These are phyloP conservation scores for Xylocopa sonorina DNA, from an alignment of 1,140 invertebrate species.

Conservation along the genomic window DNA sequence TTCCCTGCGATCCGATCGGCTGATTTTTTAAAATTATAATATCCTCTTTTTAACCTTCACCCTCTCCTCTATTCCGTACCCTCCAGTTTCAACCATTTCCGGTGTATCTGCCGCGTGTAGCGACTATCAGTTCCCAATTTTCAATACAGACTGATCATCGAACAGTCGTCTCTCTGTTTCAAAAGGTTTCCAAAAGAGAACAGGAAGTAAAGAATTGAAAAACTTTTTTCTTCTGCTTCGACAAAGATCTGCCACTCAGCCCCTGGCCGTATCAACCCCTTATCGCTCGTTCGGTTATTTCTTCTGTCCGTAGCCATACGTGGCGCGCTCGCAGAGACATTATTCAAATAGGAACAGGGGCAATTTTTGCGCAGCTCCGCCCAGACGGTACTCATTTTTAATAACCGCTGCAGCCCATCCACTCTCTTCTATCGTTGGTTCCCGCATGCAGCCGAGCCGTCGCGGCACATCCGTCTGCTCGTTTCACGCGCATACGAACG, in stretches of 20 bases:
- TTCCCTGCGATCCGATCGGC: no score
- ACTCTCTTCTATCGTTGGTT: neutral
- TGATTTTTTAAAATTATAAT: no score
- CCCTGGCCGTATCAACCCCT: no score
- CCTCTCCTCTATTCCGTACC: no score
- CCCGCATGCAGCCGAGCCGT: neutral
- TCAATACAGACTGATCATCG: no score
- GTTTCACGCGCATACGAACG: conserved; percentile 59
- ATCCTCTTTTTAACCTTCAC: no score
- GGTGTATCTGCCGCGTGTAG: no score
- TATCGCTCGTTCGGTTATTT: neutral
- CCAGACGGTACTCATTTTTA: conserved; percentile 55
- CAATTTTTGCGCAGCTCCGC: conserved; percentile 47
- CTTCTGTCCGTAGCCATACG: neutral
- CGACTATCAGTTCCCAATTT: no score
- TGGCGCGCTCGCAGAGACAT: neutral
- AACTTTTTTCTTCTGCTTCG: neutral
- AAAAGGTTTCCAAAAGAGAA: no score
- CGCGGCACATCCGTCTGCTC: conserved; percentile 54
- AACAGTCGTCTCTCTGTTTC: no score
- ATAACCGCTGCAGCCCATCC: conserved; percentile 30
- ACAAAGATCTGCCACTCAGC: neutral
- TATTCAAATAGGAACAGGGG: conserved; percentile 47
- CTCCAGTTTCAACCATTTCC: no score
- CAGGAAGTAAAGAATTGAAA: no score